phyloP scores from a whole-genome alignment of 2,113 vertebrate species.

The Salminus brasiliensis region DNA sequence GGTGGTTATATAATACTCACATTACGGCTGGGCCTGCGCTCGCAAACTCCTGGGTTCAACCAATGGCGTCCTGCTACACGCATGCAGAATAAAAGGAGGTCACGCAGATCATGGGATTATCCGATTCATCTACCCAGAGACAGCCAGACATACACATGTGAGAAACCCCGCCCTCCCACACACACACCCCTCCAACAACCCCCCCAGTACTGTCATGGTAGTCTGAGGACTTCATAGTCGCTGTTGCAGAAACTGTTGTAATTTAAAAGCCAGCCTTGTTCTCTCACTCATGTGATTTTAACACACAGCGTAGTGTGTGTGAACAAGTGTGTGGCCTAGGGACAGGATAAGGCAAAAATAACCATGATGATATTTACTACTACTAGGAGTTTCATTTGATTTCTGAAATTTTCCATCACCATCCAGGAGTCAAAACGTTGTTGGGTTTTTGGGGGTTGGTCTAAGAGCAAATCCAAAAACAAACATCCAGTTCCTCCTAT shows the following conservation, averaged over 20 bases:
- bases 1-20: slow-evolving; percentile 68
- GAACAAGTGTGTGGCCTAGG: too few species aligned
- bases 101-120: slow-evolving; percentile 74
- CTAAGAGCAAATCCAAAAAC: not conserved
- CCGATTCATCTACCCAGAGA: slow-evolving; percentile 69
- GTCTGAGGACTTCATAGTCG: slow-evolving; percentile 53
- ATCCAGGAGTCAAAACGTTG: not conserved
- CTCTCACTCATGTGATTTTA: slow-evolving; percentile 58
- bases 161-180: not conserved
- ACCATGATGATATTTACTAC: not conserved
- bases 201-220: slow-evolving; percentile 13
- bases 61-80: slow-evolving; percentile 61
- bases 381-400: not conserved
- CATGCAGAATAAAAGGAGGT: slow-evolving; percentile 65
- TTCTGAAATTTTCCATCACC: not conserved
- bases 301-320: too few species aligned
- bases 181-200: too few species aligned
- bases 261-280: slow-evolving; percentile 62
- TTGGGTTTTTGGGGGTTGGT: too few species aligned
- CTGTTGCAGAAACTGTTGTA: slow-evolving; percentile 33
- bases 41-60: slow-evolving; percentile 44
- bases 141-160: slow-evolving; percentile 35
- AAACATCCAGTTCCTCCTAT: not conserved
- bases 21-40: slow-evolving; percentile 50
- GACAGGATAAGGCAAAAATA: not conserved